phyloP scores from a whole-genome alignment of 2,113 vertebrate species.

The Polypterus bichir region DNA sequence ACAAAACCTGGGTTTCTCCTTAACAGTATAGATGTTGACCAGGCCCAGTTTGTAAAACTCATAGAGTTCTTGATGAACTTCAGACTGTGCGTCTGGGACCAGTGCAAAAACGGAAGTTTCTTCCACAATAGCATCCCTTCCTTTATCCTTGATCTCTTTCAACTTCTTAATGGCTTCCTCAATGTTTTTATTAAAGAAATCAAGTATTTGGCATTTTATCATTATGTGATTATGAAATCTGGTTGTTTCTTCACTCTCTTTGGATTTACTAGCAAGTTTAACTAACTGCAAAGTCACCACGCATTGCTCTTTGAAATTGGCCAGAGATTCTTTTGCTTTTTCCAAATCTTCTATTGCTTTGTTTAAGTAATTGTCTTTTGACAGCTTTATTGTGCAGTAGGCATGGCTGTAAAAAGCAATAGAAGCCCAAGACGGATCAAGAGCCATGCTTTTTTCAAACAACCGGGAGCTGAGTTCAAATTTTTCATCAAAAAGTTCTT shows the following conservation, averaged over 20 bases:
- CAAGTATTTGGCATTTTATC: slow-evolving; percentile 5
- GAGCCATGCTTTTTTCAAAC: slow-evolving; percentile 13
- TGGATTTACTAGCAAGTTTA: slow-evolving; percentile 1
- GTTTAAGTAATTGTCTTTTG: neutral
- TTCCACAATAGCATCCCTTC: neutral
- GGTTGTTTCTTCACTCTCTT: neutral
- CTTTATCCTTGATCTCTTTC: slow-evolving; percentile 6
- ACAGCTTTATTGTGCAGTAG: slow-evolving; percentile 6
- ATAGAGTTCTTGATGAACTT: neutral
- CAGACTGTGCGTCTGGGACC: neutral
- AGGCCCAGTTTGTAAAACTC: slow-evolving; percentile 11
- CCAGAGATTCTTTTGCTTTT: slow-evolving; percentile 8
- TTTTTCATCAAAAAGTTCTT: neutral
- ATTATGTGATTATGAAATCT: slow-evolving; percentile 8
- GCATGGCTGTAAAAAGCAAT: slow-evolving; percentile 17
- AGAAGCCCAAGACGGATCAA: slow-evolving; percentile 5
- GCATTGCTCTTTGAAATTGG: slow-evolving; percentile 1
- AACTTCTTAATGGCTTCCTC: slow-evolving; percentile 13
- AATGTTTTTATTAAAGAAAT: slow-evolving; percentile 11
- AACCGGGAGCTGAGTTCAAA: slow-evolving; percentile 3
- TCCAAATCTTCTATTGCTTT: slow-evolving; percentile 10
- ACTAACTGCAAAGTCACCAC: slow-evolving; percentile 5
- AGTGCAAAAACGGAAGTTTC: slow-evolving; percentile 4
- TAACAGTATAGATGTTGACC: slow-evolving; percentile 9
- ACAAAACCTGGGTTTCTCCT: slow-evolving; percentile 11